These are phyloP conservation scores for Periparus ater DNA, from an alignment of 2,797 vertebrate genomes.

Conservation along the genomic window DNA sequence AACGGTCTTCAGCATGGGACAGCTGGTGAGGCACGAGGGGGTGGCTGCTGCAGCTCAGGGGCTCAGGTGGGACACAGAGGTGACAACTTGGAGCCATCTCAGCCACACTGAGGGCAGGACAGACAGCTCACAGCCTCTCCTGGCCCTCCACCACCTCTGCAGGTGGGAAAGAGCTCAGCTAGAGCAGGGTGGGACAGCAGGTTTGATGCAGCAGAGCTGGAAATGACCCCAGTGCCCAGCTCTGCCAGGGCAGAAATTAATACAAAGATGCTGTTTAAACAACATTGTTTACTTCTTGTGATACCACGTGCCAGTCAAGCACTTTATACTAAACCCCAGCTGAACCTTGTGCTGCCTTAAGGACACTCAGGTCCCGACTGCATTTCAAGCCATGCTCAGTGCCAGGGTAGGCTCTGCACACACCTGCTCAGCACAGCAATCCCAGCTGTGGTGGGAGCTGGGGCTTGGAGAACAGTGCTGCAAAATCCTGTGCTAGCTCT, in stretches of 20 bases:
- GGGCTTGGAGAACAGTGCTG: background rate
- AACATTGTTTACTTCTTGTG: background rate
- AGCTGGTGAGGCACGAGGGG: background rate
- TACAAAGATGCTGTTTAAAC: background rate
- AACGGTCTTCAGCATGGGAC: background rate
- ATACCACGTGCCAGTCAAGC: rapidly evolving
- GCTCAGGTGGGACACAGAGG: background rate
- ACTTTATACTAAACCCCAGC: background rate
- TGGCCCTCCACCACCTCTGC: rapidly evolving
- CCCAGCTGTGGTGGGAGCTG: rapidly evolving
- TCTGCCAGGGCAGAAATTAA: background rate
- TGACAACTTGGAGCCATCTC: background rate
- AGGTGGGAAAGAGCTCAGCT: background rate
- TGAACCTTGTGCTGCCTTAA: background rate
- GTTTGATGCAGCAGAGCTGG: background rate
- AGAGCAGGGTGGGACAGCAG: background rate
- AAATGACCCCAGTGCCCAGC: background rate
- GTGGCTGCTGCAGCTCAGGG: rapidly evolving
- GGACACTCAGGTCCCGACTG: background rate
- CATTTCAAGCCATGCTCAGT: background rate
- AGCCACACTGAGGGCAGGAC: background rate
- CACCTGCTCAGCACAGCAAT: rapidly evolving
- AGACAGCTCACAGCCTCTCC: background rate
- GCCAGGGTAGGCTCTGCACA: background rate
- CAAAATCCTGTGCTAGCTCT: background rate